Conservation (phyloP, 1,140 invertebrate species). For the Drosophila navojoa region DNA sequence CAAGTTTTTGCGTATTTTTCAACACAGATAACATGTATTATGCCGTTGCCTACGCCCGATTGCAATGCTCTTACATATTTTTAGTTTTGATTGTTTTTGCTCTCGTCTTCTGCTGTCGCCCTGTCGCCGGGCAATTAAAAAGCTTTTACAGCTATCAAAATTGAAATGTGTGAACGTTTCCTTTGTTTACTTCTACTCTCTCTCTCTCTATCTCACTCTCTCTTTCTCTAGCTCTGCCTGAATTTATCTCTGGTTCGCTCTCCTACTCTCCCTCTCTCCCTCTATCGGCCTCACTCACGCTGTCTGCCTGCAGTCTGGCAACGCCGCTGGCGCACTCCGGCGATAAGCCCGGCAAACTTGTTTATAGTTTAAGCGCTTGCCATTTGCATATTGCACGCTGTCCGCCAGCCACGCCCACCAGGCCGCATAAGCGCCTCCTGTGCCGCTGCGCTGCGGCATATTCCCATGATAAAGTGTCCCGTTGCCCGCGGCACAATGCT, state of each 20-base stretch:
- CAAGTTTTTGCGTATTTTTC: too few species aligned
- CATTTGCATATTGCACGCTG: conserved; percentile 57
- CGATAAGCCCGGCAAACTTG: conserved; percentile 47
- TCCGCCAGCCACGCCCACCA: not conserved
- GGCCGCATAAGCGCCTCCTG: not conserved
- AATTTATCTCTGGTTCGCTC: not conserved
- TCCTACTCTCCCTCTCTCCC: not conserved
- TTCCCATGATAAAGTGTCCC: conserved; percentile 64
- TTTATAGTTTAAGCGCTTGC: conserved; percentile 67
- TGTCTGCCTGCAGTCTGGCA: conserved; percentile 21
- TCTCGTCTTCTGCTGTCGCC: conserved; percentile 7
- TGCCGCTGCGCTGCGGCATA: conserved; percentile 21
- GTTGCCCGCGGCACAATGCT: conserved; percentile 52
- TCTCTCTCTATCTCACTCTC: conserved; percentile 30
- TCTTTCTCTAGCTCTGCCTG: conserved; percentile 5
- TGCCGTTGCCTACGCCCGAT: too few species aligned
- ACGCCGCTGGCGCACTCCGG: conserved; percentile 21
- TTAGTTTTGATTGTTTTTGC: conserved; percentile 17
- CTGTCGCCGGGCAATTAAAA: conserved; percentile 67
- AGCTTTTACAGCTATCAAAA: conserved; percentile 79
- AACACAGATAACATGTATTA: too few species aligned
- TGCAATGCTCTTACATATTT: too few species aligned
- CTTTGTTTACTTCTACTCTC: conserved; percentile 7
- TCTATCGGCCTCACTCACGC: not conserved
- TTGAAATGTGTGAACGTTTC: conserved; percentile 63